A percentile compares a stretch with the other conserved stretches of the same genome.
phyloP scores from a whole-genome alignment of 2,113 vertebrate genomes.

The Cyprinodon variegatus region DNA sequence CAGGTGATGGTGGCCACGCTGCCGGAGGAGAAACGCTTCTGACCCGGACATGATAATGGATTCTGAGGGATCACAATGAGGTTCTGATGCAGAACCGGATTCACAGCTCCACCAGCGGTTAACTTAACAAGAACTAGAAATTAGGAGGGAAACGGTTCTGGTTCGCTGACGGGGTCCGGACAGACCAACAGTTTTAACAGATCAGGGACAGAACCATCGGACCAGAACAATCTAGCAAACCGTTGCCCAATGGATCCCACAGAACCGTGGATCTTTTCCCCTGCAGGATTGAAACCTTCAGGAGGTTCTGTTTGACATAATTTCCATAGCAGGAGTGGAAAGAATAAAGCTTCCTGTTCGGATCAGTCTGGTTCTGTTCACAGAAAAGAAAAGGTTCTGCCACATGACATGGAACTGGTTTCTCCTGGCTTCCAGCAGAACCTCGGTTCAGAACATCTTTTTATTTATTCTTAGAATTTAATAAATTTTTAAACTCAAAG shows the following conservation, averaged over 20 bases:
- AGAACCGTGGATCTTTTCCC: too few relatives aligned
- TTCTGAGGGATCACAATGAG: neutral
- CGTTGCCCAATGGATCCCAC: too few relatives aligned
- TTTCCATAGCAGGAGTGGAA: too few relatives aligned
- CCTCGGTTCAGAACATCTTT: neutral
- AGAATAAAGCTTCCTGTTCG: neutral
- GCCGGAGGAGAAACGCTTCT: conserved; percentile 89
- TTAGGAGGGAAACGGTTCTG: neutral
- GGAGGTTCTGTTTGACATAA: neutral
- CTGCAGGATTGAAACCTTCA: neutral
- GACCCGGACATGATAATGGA: conserved; percentile 24
- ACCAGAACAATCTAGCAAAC: neutral
- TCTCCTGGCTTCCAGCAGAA: too few relatives aligned
- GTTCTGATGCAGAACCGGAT: neutral
- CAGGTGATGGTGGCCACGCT: conserved; percentile 87
- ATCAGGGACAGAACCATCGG: neutral
- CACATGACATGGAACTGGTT: too few relatives aligned
- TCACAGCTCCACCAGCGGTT: too few relatives aligned
- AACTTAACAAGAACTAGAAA: neutral
- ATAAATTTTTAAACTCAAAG: too few relatives aligned
- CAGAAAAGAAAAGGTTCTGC: too few relatives aligned
- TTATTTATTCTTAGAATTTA: neutral
- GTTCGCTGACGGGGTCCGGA: neutral
- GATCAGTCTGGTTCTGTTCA: too few relatives aligned
- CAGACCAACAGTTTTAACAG: neutral